phyloP scores from a whole-genome alignment of 2,113 vertebrate genomes.

The Seriola dumerili region DNA sequence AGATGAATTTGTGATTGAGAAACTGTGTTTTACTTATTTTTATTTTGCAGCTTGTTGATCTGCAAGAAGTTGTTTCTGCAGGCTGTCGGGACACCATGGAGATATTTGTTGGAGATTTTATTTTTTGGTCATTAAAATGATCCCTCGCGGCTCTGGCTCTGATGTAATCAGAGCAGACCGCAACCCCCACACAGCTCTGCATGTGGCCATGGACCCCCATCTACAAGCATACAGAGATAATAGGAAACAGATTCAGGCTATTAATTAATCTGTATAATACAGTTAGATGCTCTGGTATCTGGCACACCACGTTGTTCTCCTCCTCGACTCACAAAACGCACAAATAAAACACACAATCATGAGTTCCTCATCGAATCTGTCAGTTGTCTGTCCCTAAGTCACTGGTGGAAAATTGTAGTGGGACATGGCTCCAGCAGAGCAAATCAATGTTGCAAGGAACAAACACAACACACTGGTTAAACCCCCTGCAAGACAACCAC shows the following conservation, averaged over 20 bases:
- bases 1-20: not conserved
- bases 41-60: conserved; percentile 27
- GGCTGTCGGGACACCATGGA: conserved; percentile 28
- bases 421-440: conserved; percentile 23
- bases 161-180: conserved; percentile 74
- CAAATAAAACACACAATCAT: not conserved
- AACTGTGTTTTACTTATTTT: not conserved
- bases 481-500: conserved; percentile 7
- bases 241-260: conserved; percentile 72
- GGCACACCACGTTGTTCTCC: conserved; percentile 27
- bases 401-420: not conserved
- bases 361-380: conserved; percentile 21
- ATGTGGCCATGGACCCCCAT: conserved; percentile 68
- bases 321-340: not conserved
- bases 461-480: conserved; percentile 15
- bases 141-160: conserved; percentile 62
- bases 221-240: conserved; percentile 73
- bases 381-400: conserved; percentile 18
- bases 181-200: conserved; percentile 67
- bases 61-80: conserved; percentile 14
- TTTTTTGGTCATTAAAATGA: conserved; percentile 63
- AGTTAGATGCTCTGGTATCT: conserved; percentile 61
- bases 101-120: conserved; percentile 27
- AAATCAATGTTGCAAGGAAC: conserved; percentile 27
- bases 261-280: conserved; percentile 73